phyloP scores from a whole-genome alignment of 2,888 invertebrate genomes.

The Tuta absoluta region DNA sequence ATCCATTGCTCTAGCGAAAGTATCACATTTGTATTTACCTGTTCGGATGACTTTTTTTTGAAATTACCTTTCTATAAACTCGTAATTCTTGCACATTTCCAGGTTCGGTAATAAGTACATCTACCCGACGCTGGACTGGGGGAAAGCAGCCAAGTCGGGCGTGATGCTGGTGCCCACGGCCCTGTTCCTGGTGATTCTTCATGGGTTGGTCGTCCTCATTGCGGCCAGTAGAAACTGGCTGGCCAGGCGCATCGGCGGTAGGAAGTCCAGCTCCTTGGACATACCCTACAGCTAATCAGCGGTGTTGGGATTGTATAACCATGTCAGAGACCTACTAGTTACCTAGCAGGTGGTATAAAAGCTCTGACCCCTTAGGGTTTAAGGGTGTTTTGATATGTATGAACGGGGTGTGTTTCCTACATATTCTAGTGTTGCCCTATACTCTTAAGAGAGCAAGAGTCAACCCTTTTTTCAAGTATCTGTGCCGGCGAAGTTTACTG shows the following conservation, averaged over 20 bases:
- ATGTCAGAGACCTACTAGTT: background rate
- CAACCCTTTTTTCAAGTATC: no score
- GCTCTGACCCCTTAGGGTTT: no score
- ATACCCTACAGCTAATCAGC: slow-evolving; percentile 35
- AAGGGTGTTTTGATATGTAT: no score
- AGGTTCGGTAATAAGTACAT: slow-evolving; percentile 84
- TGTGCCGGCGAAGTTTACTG: no score
- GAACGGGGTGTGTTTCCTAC: no score
- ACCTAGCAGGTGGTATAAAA: no score
- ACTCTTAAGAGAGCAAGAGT: no score
- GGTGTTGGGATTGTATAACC: background rate
- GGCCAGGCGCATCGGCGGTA: slow-evolving; percentile 43
- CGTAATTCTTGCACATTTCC: slow-evolving; percentile 30
- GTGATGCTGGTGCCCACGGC: slow-evolving; percentile 82
- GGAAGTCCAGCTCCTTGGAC: slow-evolving; percentile 43
- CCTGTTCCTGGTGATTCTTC: slow-evolving; percentile 81
- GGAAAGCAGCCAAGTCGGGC: slow-evolving; percentile 81
- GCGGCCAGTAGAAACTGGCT: slow-evolving; percentile 69
- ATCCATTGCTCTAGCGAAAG: no score
- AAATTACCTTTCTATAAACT: no score
- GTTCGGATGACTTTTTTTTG: no score
- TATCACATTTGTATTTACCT: no score
- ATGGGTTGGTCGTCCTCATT: slow-evolving; percentile 80
- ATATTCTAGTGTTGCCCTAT: no score
- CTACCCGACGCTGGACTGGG: slow-evolving; percentile 90